Percentiles rank a stretch among this genome's conserved stretches.
phyloP scores from a whole-genome alignment of 2,888 invertebrate genomes.

The Tiphia femorata region DNA sequence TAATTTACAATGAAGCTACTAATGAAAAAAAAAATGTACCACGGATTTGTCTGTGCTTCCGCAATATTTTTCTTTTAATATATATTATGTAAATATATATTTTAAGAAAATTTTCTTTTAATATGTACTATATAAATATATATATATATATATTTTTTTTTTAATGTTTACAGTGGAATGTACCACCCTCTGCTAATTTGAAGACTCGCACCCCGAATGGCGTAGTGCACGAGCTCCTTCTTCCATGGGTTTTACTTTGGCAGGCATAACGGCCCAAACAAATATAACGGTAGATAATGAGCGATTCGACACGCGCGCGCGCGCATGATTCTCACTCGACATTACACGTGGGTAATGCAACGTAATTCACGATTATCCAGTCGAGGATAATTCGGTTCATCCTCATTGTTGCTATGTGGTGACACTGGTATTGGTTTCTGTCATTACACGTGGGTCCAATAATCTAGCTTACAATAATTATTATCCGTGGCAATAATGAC shows the following conservation, averaged over 20 bases:
- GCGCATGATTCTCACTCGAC: constrained; percentile 24
- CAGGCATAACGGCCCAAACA: constrained; percentile 67
- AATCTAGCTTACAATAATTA: background rate
- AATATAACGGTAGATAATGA: constrained; percentile 68
- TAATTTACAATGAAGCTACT: no score
- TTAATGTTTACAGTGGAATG: background rate
- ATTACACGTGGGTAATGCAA: constrained; percentile 34
- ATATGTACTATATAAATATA: no score
- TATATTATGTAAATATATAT: no score
- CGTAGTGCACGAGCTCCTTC: background rate
- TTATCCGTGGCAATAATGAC: no score
- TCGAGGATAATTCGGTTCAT: no score
- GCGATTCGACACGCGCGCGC: constrained; percentile 39
- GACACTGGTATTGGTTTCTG: no score
- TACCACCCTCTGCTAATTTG: background rate
- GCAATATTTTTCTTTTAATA: background rate
- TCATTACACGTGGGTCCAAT: background rate
- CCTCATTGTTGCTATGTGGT: no score
- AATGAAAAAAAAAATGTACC: no score
- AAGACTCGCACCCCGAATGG: background rate
- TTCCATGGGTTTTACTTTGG: constrained; percentile 66
- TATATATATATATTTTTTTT: background rate
- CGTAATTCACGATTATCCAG: no score
- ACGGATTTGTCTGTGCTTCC: no score
- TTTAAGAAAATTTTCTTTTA: no score